A percentile compares a stretch with the other conserved stretches of the same genome.
phyloP scores from a whole-genome alignment of 2,113 vertebrate species.

The Myrmecophaga tridactyla region DNA sequence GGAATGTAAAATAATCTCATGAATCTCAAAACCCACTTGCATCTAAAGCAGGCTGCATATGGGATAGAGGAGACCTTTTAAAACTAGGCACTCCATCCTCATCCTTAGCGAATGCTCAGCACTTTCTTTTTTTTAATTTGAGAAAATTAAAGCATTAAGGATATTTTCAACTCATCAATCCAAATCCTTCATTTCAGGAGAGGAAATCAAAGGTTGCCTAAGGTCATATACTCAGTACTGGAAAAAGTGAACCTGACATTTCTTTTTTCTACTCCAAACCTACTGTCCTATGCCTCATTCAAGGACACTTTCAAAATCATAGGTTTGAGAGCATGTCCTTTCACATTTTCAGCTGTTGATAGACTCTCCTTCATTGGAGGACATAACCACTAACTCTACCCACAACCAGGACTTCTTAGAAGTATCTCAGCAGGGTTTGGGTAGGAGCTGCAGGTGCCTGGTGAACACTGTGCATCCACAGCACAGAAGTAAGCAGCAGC shows the following conservation, averaged over 20 bases:
- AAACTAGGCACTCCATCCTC: neutral
- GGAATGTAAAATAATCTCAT: neutral
- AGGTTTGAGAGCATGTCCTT: neutral
- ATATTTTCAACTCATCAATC: neutral
- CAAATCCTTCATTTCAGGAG: neutral
- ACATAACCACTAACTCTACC: neutral
- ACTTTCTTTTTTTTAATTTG: neutral
- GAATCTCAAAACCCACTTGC: too few relatives aligned
- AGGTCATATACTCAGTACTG: too few relatives aligned
- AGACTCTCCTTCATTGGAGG: neutral
- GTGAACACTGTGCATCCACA: neutral
- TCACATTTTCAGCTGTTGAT: neutral
- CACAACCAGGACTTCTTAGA: neutral
- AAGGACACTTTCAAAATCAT: fast-evolving
- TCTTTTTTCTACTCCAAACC: neutral
- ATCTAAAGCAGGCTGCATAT: too few relatives aligned
- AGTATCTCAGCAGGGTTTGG: neutral
- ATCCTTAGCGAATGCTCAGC: neutral
- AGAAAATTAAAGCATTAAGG: neutral
- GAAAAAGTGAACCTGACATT: too few relatives aligned
- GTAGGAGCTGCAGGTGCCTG: neutral
- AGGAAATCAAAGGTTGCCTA: too few relatives aligned
- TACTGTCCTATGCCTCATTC: neutral
- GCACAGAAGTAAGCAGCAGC: conserved; percentile 51
- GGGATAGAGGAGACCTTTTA: too few relatives aligned